phyloP scores from a whole-genome alignment of 1,140 invertebrate genomes.

The Brachionus plicatilis region DNA sequence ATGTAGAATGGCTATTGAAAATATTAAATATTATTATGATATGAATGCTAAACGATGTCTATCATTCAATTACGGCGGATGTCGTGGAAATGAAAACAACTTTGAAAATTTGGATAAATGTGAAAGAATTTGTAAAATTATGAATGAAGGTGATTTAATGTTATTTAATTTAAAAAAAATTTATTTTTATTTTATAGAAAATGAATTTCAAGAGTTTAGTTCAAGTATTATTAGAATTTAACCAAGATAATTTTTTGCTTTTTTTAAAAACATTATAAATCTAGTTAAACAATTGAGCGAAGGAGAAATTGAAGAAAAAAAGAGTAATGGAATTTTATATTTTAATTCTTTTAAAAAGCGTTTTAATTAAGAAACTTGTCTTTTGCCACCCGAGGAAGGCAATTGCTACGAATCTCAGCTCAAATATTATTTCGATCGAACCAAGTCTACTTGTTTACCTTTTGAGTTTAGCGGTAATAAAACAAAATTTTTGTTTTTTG shows the following conservation, averaged over 20 bases:
- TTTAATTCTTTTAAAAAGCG: neutral
- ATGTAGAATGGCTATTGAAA: slow-evolving; percentile 39
- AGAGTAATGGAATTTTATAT: neutral
- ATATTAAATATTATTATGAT: slow-evolving; percentile 42
- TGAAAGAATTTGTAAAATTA: neutral
- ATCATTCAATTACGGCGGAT: slow-evolving; percentile 53
- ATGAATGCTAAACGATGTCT: slow-evolving; percentile 46
- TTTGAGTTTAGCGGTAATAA: slow-evolving; percentile 28
- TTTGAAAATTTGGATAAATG: slow-evolving; percentile 27
- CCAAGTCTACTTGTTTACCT: slow-evolving; percentile 18
- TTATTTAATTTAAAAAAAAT: neutral
- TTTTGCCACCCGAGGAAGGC: neutral
- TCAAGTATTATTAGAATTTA: neutral
- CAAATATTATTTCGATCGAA: slow-evolving; percentile 19
- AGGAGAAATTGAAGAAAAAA: neutral
- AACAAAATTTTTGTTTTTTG: neutral
- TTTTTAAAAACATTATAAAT: too few species aligned
- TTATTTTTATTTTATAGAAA: neutral
- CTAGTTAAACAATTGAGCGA: neutral
- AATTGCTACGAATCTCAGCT: slow-evolving; percentile 29
- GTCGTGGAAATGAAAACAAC: slow-evolving; percentile 51
- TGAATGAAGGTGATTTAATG: neutral
- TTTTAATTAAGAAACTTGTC: slow-evolving; percentile 20
- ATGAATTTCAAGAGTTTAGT: neutral
- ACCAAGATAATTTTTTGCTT: too few species aligned